A percentile compares a stretch with the other conserved stretches of the same genome.
phyloP scores from a whole-genome alignment of 2,888 invertebrate genomes.

The Dolichomitus sp. region DNA sequence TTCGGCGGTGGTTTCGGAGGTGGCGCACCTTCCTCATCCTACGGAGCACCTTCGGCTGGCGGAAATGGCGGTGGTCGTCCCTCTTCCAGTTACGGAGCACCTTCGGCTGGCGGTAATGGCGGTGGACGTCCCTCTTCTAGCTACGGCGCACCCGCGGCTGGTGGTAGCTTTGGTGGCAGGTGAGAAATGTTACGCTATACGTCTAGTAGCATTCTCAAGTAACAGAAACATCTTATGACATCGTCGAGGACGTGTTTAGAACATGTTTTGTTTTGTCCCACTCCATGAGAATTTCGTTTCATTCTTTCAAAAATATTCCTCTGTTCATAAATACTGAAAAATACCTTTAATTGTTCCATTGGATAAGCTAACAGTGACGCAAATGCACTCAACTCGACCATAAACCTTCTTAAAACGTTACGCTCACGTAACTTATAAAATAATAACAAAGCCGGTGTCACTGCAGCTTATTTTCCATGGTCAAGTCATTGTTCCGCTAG shows the following conservation, averaged over 20 bases:
- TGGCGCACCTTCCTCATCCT: constrained; percentile 71
- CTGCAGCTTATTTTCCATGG: constrained; percentile 35
- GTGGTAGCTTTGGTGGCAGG: constrained; percentile 77
- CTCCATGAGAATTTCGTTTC: no score
- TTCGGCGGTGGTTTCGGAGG: constrained; percentile 53
- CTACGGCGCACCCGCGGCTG: constrained; percentile 79
- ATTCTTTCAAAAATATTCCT: not conserved
- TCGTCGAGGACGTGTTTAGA: no score
- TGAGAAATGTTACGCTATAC: not conserved
- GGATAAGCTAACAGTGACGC: not conserved
- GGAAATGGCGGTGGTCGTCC: constrained; percentile 78
- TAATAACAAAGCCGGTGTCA: constrained; percentile 16
- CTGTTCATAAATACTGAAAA: not conserved
- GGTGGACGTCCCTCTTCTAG: constrained; percentile 78
- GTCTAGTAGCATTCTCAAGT: not conserved
- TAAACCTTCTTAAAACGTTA: not conserved
- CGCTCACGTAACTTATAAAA: constrained; percentile 26
- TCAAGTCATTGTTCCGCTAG: constrained; percentile 28
- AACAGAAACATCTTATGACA: no score
- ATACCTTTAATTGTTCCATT: not conserved
- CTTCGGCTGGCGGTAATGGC: constrained; percentile 77
- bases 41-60: constrained; percentile 75
- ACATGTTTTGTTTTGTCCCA: not conserved
- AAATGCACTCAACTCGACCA: not conserved
- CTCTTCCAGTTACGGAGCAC: constrained; percentile 85